Conservation (phyloP, 2,113 vertebrate species). For the Mustela nigripes region DNA sequence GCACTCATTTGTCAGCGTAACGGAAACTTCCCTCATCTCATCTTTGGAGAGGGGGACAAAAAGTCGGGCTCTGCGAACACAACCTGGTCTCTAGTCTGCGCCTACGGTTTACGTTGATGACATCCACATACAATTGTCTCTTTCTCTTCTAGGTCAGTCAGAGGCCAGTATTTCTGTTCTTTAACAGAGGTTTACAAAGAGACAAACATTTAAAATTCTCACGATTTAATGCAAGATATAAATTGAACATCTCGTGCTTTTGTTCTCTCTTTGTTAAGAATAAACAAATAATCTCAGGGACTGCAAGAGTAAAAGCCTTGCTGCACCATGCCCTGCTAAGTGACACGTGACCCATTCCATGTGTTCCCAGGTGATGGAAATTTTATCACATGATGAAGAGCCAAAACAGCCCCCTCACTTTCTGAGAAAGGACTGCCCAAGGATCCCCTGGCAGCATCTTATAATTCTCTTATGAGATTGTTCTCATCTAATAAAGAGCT, state of each 20-base stretch:
- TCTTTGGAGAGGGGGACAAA: background rate
- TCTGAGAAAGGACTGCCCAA: background rate
- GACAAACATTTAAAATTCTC: background rate
- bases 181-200: constrained; percentile 29
- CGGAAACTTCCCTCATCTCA: background rate
- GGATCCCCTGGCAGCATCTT: background rate
- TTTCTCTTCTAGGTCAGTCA: background rate
- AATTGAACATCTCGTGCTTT: background rate
- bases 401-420: background rate
- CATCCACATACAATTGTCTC: background rate
- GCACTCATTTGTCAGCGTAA: background rate
- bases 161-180: background rate
- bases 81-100: background rate
- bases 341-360: background rate
- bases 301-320: background rate
- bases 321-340: background rate
- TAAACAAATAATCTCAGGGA: background rate
- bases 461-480: background rate
- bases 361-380: background rate
- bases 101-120: background rate
- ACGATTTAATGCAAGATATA: background rate
- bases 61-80: background rate
- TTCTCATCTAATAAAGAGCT: background rate
- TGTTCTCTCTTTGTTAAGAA: background rate
- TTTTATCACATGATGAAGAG: background rate